These are phyloP conservation scores for Oreochromis niloticus DNA, from an alignment of 2,113 vertebrate genomes.

Conservation along the genomic window DNA sequence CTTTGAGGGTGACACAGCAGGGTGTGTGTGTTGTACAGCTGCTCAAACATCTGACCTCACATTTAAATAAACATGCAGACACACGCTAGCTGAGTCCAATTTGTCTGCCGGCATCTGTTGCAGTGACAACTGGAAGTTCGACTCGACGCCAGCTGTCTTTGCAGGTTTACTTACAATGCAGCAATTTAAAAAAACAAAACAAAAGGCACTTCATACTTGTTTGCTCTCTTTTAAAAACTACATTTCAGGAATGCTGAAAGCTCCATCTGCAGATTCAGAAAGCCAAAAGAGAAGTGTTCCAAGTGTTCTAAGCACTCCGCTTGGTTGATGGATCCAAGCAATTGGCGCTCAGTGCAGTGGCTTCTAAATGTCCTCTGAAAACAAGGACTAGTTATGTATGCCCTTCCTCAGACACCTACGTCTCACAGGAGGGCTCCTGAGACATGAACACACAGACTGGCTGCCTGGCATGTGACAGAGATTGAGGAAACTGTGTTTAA, in stretches of 20 bases:
- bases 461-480: background rate
- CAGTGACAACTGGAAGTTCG: slow-evolving; percentile 12
- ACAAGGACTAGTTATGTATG: background rate
- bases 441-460: background rate
- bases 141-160: background rate
- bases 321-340: background rate
- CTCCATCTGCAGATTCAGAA: background rate
- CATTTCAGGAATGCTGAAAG: background rate
- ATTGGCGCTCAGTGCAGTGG: background rate
- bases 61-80: slow-evolving; percentile 2
- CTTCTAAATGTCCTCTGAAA: background rate
- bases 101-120: slow-evolving; percentile 6
- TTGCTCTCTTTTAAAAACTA: background rate
- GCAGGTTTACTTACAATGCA: background rate
- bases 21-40: slow-evolving; percentile 38
- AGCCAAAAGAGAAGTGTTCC: background rate
- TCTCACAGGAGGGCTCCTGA: background rate
- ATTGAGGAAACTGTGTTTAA: background rate
- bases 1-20: slow-evolving; percentile 4
- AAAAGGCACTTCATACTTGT: background rate
- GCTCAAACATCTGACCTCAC: slow-evolving; percentile 10
- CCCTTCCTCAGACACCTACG: background rate
- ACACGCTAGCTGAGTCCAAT: background rate
- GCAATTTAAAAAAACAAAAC: background rate
- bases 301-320: background rate